Conservation (phyloP, 1,140 invertebrate genomes). For the Luehdorfia chinensis region DNA sequence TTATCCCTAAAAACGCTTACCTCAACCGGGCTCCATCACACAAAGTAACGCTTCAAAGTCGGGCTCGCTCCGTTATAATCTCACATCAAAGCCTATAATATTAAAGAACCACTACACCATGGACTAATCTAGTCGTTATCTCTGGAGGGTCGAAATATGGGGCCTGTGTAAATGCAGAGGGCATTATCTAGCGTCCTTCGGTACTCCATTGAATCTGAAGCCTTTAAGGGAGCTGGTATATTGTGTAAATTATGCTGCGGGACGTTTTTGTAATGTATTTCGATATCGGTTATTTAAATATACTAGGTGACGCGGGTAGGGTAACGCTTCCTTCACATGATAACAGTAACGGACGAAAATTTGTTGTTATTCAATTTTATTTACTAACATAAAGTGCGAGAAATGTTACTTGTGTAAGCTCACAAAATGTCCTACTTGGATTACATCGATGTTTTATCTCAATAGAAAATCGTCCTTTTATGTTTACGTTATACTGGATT, state of each 20-base stretch:
- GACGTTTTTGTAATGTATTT: slow-evolving; percentile 46
- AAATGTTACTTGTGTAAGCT: too few species aligned
- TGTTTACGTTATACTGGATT: too few species aligned
- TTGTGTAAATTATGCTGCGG: slow-evolving; percentile 48
- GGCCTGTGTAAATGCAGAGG: slow-evolving; percentile 41
- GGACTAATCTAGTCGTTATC: slow-evolving; percentile 52
- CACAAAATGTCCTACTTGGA: too few species aligned
- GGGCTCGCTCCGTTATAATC: slow-evolving; percentile 20
- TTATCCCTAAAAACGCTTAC: neutral
- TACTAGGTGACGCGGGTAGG: neutral
- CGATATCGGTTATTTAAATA: slow-evolving; percentile 41
- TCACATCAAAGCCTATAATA: slow-evolving; percentile 32
- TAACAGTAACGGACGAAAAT: slow-evolving; percentile 2
- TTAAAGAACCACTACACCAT: slow-evolving; percentile 35
- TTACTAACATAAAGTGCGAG: too few species aligned
- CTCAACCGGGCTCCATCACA: neutral
- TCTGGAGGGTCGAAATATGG: slow-evolving; percentile 27
- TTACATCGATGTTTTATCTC: too few species aligned
- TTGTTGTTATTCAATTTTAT: neutral
- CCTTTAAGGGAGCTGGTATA: slow-evolving; percentile 31
- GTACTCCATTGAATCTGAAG: slow-evolving; percentile 33
- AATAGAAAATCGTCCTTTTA: too few species aligned
- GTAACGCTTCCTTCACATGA: neutral
- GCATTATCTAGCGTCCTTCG: slow-evolving; percentile 47
- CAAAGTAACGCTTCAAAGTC: slow-evolving; percentile 4